These are phyloP conservation scores for Anarrhichthys ocellatus DNA, from an alignment of 2,113 vertebrate genomes.

Conservation along the genomic window DNA sequence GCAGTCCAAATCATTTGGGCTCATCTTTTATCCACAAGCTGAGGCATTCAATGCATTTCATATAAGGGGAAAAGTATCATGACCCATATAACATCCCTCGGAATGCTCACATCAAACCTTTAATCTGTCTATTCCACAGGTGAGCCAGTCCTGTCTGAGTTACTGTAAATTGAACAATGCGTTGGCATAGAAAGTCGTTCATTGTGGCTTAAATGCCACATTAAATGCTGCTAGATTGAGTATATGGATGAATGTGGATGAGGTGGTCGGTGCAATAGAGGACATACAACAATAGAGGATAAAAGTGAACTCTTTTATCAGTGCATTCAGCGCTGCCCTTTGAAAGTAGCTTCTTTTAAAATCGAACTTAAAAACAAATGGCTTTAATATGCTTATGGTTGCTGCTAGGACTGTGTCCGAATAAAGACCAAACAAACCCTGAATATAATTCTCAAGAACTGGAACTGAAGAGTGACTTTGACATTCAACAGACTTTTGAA, in stretches of 20 bases:
- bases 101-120: neutral
- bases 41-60: neutral
- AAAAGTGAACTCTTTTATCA: neutral
- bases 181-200: neutral
- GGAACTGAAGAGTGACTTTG: neutral
- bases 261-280: neutral
- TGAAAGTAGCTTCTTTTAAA: neutral
- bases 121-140: neutral
- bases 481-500: conserved; percentile 25
- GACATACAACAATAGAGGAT: neutral
- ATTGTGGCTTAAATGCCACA: neutral
- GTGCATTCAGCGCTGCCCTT: neutral
- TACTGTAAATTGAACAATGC: neutral
- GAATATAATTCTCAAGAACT: neutral
- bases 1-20: neutral
- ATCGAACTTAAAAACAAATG: neutral
- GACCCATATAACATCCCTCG: neutral
- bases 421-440: conserved; percentile 1
- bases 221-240: neutral
- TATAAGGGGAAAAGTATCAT: neutral
- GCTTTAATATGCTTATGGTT: neutral
- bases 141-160: conserved; percentile 10
- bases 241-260: neutral
- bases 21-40: neutral
- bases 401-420: neutral